Evolutionary conservation across 2,888 invertebrate species (phyloP), one percentile per base, ranked within the genome.

Genomic region (Ennomos quercinarius): DNA sequence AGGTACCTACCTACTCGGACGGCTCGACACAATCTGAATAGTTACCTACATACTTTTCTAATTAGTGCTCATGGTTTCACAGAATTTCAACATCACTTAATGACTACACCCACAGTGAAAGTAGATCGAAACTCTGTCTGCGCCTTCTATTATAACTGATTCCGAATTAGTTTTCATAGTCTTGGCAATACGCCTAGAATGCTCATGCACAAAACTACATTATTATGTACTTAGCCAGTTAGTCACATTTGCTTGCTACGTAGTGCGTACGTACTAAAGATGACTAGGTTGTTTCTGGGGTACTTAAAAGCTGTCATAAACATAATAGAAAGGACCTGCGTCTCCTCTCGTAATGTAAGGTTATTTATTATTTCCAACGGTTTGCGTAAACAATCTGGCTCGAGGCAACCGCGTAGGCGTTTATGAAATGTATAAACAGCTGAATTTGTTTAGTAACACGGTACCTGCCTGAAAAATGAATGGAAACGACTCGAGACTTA

Each of bases 171-270:
- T 72, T 70, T 71, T 71, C 71, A 72, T 70, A 70, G 68, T 72
- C 64, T 80, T 80, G 80, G 80, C 80, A 74, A 10, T 39, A 47
- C 49, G 74, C 77, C 80, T 67, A 77, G 64, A 74, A 72, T 72
- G 64, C 70, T 70, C 65, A 71, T 78, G 74, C 76, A 75, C 67
- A 66, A 68, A 10, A 3, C 57, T 58, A 60, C 55, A 61, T 52
- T 27, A 17, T 27, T 27, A 27, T 3, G 27, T 27, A 4, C 27
- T 6, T 27, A 27, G 27, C 3, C 27, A 27, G 48, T 50, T 55
- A 44, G 59, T 56, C 67, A 59, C 63, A 61, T 66, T 67, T 64
- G 37, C 50, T 46, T 42, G 66, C 58, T 66, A 62, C 61, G 58
- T 61, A 27, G 5, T 17, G 17, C 17, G 17, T 27, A 27, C 27